Evolutionary conservation across 92 coral and sea anemone species (phyloP).

Genomic region (Phenganax stokvisi): DNA sequence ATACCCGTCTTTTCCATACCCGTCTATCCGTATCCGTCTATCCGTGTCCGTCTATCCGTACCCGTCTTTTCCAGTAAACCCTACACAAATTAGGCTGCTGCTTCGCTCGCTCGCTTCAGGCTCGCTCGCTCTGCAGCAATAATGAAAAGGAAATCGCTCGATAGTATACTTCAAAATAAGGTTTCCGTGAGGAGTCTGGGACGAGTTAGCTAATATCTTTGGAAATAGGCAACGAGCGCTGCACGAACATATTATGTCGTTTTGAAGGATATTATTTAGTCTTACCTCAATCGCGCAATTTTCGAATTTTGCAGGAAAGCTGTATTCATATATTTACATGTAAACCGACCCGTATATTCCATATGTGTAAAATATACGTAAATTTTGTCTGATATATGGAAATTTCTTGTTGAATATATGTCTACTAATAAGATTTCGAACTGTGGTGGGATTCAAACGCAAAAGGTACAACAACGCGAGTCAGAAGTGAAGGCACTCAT

Average conservation of each 20-base stretch:
- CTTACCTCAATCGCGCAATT: neutral
- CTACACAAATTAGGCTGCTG: too few species aligned
- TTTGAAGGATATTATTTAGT: neutral
- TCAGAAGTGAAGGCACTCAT: neutral
- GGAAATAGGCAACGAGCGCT: neutral
- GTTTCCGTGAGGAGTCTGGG: conserved; percentile 8
- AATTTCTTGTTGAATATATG: neutral
- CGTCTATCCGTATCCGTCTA: too few species aligned
- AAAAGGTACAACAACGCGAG: neutral
- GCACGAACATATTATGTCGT: neutral
- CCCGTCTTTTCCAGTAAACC: too few species aligned
- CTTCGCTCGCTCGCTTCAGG: too few species aligned
- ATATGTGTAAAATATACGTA: neutral
- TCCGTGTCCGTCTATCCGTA: too few species aligned
- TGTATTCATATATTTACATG: neutral
- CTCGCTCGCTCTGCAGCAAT: too few species aligned
- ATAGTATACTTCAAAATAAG: conserved; percentile 11
- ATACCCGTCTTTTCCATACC: too few species aligned
- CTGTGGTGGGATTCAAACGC: neutral
- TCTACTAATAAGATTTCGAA: neutral
- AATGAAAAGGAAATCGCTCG: neutral
- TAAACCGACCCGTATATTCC: neutral
- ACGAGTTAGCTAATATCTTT: conserved; percentile 20
- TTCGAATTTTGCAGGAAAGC: neutral
- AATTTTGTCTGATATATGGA: neutral